Percentiles rank a stretch among this genome's conserved stretches.
Evolutionary conservation across 2,113 vertebrate species (phyloP).

Genomic region (Seriola quinqueradiata): DNA sequence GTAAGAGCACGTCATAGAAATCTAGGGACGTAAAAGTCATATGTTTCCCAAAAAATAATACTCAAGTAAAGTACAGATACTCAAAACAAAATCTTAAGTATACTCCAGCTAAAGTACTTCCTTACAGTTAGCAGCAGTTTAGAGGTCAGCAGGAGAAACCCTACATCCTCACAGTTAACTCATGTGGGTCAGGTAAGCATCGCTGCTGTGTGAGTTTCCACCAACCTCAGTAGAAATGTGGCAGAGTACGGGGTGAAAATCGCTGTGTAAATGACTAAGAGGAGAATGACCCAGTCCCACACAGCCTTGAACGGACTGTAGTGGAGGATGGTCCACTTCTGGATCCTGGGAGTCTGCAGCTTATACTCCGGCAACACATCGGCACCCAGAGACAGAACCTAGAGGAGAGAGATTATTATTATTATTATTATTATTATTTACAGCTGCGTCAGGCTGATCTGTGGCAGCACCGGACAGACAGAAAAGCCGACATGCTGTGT

Average conservation of each 20-base stretch:
- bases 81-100: no score
- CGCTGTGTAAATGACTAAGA: constrained; percentile 93
- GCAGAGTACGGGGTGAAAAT: constrained; percentile 93
- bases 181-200: not conserved
- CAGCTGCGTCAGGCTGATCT: not conserved
- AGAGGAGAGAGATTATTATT: not conserved
- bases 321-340: constrained; percentile 93
- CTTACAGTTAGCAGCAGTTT: no score
- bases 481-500: no score
- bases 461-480: no score
- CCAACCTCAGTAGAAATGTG: constrained; percentile 84
- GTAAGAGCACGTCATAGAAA: no score
- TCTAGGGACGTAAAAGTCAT: no score
- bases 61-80: no score
- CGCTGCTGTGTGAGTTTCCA: not conserved
- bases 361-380: constrained; percentile 93
- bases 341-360: constrained; percentile 91
- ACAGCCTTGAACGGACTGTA: constrained; percentile 95
- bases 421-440: not conserved
- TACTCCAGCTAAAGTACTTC: no score
- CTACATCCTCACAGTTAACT: no score
- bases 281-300: constrained; percentile 95
- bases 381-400: constrained; percentile 91
- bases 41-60: no score
- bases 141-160: no score